Evolutionary conservation across 2,797 vertebrate species (phyloP).

Genomic region (Phoeniculus purpureus): DNA sequence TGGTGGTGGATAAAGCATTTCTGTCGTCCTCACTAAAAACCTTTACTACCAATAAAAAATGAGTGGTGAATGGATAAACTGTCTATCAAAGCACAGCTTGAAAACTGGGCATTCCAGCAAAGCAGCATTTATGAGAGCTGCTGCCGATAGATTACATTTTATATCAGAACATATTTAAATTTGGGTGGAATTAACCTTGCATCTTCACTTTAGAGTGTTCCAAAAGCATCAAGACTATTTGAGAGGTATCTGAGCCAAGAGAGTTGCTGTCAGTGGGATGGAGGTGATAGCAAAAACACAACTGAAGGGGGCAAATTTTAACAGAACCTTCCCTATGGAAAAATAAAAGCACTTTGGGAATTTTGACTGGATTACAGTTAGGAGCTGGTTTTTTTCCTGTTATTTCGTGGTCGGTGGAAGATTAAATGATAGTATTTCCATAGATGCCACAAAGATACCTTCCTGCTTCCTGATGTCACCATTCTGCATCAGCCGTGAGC

Average conservation of each 20-base stretch:
- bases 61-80: slow-evolving; percentile 29
- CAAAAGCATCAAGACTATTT: background rate
- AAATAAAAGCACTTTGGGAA: background rate
- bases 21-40: slow-evolving; percentile 59
- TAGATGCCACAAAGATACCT: background rate
- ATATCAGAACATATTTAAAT: slow-evolving; percentile 52
- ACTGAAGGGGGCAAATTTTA: background rate
- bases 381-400: background rate
- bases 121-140: slow-evolving; percentile 48
- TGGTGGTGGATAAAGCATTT: slow-evolving; percentile 59
- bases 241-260: background rate
- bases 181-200: slow-evolving; percentile 51
- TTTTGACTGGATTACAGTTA: background rate
- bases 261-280: background rate
- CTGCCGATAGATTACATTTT: slow-evolving; percentile 64
- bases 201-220: background rate
- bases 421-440: background rate
- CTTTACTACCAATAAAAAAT: slow-evolving; percentile 53
- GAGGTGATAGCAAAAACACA: background rate
- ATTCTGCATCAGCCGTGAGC: background rate
- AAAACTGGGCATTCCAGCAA: slow-evolving; percentile 46
- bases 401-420: background rate
- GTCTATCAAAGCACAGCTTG: slow-evolving; percentile 54
- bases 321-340: background rate
- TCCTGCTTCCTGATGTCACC: background rate